These are phyloP conservation scores for Liparis tanakae DNA, from an alignment of 2,797 vertebrate genomes.

Conservation along the genomic window DNA sequence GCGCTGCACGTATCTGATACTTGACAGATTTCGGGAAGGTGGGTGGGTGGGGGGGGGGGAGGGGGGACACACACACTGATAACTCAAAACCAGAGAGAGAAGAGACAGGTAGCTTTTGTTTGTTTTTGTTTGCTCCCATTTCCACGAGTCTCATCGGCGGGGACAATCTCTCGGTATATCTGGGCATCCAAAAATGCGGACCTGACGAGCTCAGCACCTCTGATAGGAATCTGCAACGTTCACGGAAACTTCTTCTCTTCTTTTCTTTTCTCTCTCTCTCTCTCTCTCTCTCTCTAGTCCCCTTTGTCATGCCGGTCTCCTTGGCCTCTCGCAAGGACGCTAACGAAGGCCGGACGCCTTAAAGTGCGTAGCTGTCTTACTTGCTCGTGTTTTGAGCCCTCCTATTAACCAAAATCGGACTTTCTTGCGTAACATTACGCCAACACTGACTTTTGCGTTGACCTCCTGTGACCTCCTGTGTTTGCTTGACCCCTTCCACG, in stretches of 20 bases:
- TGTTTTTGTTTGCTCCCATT: conserved; percentile 15
- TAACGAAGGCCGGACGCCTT: conserved; percentile 26
- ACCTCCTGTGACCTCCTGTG: too few relatives aligned
- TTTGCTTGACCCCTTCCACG: too few relatives aligned
- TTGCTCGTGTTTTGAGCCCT: conserved; percentile 24
- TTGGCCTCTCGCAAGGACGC: conserved; percentile 59
- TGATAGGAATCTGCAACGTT: conserved; percentile 73
- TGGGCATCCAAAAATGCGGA: conserved; percentile 47
- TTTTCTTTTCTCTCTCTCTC: background rate
- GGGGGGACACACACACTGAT: background rate
- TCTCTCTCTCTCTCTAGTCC: conserved; percentile 5
- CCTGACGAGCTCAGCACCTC: conserved; percentile 62
- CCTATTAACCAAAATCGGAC: too few relatives aligned
- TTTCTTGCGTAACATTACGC: too few relatives aligned
- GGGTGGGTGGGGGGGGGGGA: too few relatives aligned
- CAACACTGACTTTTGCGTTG: too few relatives aligned
- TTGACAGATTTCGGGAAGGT: conserved; percentile 29
- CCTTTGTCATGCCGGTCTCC: conserved; percentile 48
- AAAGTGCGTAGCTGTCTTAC: conserved; percentile 19
- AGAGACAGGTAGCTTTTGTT: background rate
- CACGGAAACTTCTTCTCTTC: conserved; percentile 48
- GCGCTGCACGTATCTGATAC: conserved; percentile 37
- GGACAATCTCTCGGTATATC: conserved; percentile 52
- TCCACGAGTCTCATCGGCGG: conserved; percentile 50
- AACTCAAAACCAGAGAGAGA: conserved; percentile 14